A percentile compares a stretch with the other conserved stretches of the same genome.
phyloP scores from a whole-genome alignment of 2,797 vertebrate species.

The Enteromius anoplus region DNA sequence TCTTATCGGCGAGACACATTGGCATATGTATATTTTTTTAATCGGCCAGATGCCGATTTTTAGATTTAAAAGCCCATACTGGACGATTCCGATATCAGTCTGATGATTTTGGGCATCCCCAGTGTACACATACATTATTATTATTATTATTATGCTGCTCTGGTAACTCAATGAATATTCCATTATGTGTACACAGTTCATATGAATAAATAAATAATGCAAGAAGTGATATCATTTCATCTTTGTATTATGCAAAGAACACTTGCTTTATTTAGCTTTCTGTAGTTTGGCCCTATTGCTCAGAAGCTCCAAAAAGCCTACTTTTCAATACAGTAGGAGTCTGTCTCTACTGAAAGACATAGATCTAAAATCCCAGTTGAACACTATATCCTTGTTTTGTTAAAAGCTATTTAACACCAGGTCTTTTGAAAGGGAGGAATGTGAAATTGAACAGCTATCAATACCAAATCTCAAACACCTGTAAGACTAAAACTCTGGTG shows the following conservation, averaged over 20 bases:
- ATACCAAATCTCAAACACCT: constrained; percentile 36
- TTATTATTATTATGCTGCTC: not conserved
- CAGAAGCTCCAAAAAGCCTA: constrained; percentile 19
- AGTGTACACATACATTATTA: not conserved
- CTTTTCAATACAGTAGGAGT: constrained; percentile 58
- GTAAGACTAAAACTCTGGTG: constrained; percentile 69
- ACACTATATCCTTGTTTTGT: constrained; percentile 73
- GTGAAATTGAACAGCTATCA: constrained; percentile 20
- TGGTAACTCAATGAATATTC: not conserved
- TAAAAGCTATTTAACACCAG: constrained; percentile 74
- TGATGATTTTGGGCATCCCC: too few species aligned
- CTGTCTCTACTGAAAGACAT: constrained; percentile 60
- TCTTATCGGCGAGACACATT: too few species aligned
- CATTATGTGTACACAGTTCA: not conserved
- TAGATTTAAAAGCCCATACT: too few species aligned
- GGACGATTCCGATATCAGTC: too few species aligned
- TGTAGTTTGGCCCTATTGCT: not conserved
- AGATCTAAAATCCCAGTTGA: constrained; percentile 71
- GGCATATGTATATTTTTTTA: too few species aligned
- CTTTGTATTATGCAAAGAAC: not conserved
- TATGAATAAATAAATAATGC: not conserved
- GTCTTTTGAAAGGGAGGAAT: constrained; percentile 52
- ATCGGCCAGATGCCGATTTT: too few species aligned
- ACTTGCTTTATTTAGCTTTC: not conserved
- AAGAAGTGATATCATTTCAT: not conserved